phyloP scores from a whole-genome alignment of 1,140 invertebrate genomes.

The Delia radicum region DNA sequence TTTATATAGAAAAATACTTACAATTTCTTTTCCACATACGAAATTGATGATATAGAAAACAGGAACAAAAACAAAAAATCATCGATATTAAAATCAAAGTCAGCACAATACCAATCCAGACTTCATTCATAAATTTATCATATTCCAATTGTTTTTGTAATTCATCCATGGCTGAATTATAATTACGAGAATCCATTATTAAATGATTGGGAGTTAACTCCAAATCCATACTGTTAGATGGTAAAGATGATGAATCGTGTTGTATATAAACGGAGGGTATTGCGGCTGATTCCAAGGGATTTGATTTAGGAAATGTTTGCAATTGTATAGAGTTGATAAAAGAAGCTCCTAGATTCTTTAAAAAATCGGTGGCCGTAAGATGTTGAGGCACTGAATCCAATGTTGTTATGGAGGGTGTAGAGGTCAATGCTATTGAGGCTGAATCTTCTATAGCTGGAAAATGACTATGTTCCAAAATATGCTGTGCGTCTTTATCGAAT shows the following conservation, averaged over 20 bases:
- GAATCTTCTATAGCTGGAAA: not conserved
- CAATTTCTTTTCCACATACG: conserved; percentile 54
- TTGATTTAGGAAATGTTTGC: conserved; percentile 31
- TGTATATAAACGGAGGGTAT: conserved; percentile 7
- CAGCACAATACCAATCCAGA: conserved; percentile 54
- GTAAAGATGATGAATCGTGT: not conserved
- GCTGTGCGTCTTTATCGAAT: conserved; percentile 47
- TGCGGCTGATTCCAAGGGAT: not conserved
- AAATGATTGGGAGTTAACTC: conserved; percentile 41
- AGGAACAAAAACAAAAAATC: conserved; percentile 54
- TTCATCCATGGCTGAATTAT: conserved; percentile 36
- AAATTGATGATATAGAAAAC: conserved; percentile 54
- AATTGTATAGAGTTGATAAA: conserved; percentile 48
- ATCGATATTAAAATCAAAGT: conserved; percentile 52
- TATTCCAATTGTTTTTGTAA: conserved; percentile 51
- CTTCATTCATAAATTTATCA: conserved; percentile 55
- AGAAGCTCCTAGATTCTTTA: conserved; percentile 45
- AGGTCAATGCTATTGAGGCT: conserved; percentile 26
- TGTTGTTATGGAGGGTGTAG: conserved; percentile 41
- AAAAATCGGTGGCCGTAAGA: conserved; percentile 35
- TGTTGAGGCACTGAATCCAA: not conserved
- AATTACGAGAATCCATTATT: conserved; percentile 43
- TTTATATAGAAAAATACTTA: conserved; percentile 46
- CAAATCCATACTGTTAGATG: conserved; percentile 36
- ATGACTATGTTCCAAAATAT: conserved; percentile 43